These are phyloP conservation scores for Campoletis raptor DNA, from an alignment of 2,888 invertebrate genomes.

Conservation along the genomic window DNA sequence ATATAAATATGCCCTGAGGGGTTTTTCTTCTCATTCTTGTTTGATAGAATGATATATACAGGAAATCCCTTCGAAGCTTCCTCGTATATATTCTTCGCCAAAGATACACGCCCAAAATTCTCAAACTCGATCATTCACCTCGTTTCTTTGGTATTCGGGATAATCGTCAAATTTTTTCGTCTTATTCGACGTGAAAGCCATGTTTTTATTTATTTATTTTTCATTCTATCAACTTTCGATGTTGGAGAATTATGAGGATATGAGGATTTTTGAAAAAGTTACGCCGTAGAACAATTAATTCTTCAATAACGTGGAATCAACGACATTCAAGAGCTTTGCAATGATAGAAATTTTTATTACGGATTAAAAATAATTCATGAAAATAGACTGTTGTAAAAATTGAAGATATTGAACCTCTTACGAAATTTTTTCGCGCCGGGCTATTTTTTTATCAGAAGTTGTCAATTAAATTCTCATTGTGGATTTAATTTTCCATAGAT, in stretches of 20 bases:
- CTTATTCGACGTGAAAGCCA: neutral
- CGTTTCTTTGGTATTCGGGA: neutral
- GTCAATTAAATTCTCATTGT: neutral
- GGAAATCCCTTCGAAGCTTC: slow-evolving; percentile 27
- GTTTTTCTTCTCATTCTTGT: neutral
- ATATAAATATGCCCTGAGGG: slow-evolving; percentile 30
- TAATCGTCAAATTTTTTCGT: neutral
- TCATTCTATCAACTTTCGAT: neutral
- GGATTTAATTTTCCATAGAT: neutral
- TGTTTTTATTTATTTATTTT: neutral
- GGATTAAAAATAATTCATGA: neutral
- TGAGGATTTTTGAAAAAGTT: neutral
- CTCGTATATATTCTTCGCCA: neutral
- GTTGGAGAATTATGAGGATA: neutral
- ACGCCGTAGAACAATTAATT: neutral
- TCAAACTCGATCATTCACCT: slow-evolving; percentile 52
- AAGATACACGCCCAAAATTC: slow-evolving; percentile 49
- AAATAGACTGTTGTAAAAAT: neutral
- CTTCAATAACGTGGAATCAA: neutral
- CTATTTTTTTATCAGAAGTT: neutral
- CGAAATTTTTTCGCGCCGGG: neutral
- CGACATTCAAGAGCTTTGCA: neutral
- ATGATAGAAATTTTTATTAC: neutral
- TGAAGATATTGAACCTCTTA: neutral
- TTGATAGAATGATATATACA: neutral